phyloP scores from a whole-genome alignment of 2,888 invertebrate genomes.

The Lacanobia oleracea region DNA sequence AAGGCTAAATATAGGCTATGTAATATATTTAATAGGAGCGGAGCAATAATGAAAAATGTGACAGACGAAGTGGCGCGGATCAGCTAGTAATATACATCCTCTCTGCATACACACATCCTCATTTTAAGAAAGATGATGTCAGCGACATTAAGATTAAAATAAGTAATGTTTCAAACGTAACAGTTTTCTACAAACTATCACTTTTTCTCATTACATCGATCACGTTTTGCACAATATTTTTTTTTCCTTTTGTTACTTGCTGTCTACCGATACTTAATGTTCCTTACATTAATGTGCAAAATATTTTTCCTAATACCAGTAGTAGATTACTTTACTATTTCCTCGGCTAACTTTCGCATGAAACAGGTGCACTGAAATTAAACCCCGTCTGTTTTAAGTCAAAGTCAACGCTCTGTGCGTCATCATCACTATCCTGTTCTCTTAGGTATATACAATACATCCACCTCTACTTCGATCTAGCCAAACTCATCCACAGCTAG shows the following conservation, averaged over 20 bases:
- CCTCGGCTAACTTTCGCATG: not conserved
- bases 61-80: too few species aligned
- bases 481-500: not conserved
- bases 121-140: not conserved
- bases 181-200: constrained; percentile 29
- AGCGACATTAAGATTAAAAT: constrained; percentile 5
- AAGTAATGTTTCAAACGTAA: constrained; percentile 2
- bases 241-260: not conserved
- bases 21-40: too few species aligned
- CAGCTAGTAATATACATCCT: too few species aligned
- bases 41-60: too few species aligned
- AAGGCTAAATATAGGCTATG: too few species aligned
- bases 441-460: not conserved
- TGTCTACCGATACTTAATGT: not conserved
- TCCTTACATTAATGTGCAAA: too few species aligned
- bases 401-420: not conserved
- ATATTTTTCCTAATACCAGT: too few species aligned
- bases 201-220: constrained; percentile 10
- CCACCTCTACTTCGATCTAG: not conserved
- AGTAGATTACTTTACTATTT: not conserved
- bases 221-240: constrained; percentile 23
- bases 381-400: not conserved
- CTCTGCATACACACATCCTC: not conserved
- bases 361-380: not conserved
- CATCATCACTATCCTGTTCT: not conserved